Base-by-base conservation (phyloP, 2,113 vertebrate genomes). In the Poeciliopsis retropinna region DNA sequence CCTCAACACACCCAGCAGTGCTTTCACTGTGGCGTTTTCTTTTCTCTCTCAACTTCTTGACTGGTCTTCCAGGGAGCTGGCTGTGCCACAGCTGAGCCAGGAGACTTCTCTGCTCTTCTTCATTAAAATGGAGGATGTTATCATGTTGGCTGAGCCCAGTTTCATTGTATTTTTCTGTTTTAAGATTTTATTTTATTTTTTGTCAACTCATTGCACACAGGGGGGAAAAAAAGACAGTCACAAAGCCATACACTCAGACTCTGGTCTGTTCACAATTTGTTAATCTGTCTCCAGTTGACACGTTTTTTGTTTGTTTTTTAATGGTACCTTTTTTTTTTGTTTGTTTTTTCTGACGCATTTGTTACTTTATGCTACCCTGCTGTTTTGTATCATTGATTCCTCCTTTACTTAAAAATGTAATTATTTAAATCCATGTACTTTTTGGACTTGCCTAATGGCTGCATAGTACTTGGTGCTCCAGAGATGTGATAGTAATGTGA, bases 31-130 rank as follows among this genome's bases (percentile, higher is more conserved):
- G 14, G 62, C 51, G 67, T 75, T 75, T 61, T 79, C 65, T 78
- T 11, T 69, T 64, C 1, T 87, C 62, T 73, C 57, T 80, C 47
- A 29, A 32, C 72, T 41, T 73, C 27, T 77, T 37, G 19, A 64
- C 61, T 79, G 82, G 83, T 86, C 85, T 92, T 91, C 88, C 82
- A 78, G 77, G 67, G 72, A 87, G 68, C 70, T 77, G 76, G 30
- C 62, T 61, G 30, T 39, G 70, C 66, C 69, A 51, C 76, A 37
- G 27, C 80, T 69, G 34, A 84, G 73, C 37, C 73, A 60, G 15
- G 80, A 69, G 62, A 83, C 73, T 76, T 30, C 14, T 80, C 70
- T 64, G 19, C 37, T 79, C 70, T 54, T 70, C 30, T 41, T 54
- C 70, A 34, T 60, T 63, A 19, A 81, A 75, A 72, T 25, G n/a